A percentile compares a stretch with the other conserved stretches of the same genome.
Conservation (phyloP, 2,113 vertebrate genomes). For the Fregetta grallaria region DNA sequence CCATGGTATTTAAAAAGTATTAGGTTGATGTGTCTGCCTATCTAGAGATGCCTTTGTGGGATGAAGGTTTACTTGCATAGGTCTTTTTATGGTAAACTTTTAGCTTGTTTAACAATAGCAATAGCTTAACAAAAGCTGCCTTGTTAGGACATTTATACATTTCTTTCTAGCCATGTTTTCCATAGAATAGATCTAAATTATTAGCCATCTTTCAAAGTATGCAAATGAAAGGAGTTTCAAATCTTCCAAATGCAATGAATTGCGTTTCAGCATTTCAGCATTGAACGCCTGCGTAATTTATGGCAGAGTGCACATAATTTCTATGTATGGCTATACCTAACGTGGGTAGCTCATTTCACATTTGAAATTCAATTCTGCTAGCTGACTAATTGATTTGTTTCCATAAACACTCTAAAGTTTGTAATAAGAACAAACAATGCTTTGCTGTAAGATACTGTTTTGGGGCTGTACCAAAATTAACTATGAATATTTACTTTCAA, state of each 20-base stretch:
- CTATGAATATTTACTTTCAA: conserved; percentile 27
- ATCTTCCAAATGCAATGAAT: background rate
- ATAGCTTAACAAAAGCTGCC: background rate
- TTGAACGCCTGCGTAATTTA: background rate
- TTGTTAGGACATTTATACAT: background rate
- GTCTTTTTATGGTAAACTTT: background rate
- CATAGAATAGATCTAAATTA: background rate
- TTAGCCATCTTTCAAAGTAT: background rate
- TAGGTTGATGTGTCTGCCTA: background rate
- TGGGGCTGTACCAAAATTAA: background rate
- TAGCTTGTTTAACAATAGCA: background rate
- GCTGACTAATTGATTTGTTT: conserved; percentile 35
- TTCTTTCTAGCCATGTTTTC: background rate
- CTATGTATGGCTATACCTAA: background rate
- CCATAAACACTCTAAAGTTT: conserved; percentile 23
- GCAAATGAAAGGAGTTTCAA: background rate
- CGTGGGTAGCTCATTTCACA: background rate
- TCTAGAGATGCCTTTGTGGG: background rate
- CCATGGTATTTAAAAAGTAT: background rate
- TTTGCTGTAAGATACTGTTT: background rate
- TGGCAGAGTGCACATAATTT: background rate
- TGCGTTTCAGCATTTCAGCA: background rate
- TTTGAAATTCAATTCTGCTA: conserved; percentile 34
- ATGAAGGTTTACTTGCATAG: background rate
- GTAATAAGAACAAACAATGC: conserved; percentile 15